Conservation (phyloP, 1,140 invertebrate species). For the Musca domestica region DNA sequence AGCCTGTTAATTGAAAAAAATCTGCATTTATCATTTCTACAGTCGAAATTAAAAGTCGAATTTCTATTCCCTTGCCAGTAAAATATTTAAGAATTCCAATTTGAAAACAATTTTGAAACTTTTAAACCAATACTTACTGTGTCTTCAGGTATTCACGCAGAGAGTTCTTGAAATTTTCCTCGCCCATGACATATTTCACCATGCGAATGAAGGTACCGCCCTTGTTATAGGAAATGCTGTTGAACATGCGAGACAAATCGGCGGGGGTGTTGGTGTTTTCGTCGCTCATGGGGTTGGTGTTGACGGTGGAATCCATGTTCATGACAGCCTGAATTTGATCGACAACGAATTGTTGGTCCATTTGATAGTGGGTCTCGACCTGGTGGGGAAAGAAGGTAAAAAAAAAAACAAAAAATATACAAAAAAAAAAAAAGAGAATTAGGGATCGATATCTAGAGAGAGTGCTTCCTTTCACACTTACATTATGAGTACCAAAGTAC, state of each 20-base stretch:
- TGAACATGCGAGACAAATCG: slow-evolving; percentile 60
- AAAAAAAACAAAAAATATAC: background rate
- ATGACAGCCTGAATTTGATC: slow-evolving; percentile 67
- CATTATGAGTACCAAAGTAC: slow-evolving; percentile 64
- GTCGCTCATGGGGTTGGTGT: slow-evolving; percentile 63
- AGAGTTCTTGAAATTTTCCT: slow-evolving; percentile 61
- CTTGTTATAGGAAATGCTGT: slow-evolving; percentile 63
- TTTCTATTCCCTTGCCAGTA: too few relatives aligned
- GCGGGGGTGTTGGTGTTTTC: slow-evolving; percentile 54
- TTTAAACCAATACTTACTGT: slow-evolving; percentile 53
- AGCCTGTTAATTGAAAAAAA: too few relatives aligned
- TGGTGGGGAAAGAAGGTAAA: slow-evolving; percentile 30
- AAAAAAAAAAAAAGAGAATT: slow-evolving; percentile 21
- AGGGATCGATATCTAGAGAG: too few relatives aligned
- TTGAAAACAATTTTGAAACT: too few relatives aligned
- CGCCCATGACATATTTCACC: slow-evolving; percentile 71
- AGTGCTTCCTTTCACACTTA: slow-evolving; percentile 26
- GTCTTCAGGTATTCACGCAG: slow-evolving; percentile 58
- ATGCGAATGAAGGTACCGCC: slow-evolving; percentile 71
- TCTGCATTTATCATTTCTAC: too few relatives aligned
- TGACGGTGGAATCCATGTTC: slow-evolving; percentile 62
- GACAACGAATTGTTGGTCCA: slow-evolving; percentile 60
- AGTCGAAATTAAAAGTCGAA: too few relatives aligned
- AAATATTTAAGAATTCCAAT: too few relatives aligned
- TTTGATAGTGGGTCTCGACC: slow-evolving; percentile 57